These are phyloP conservation scores for Phalacrocorax pelagicus DNA, from an alignment of 2,113 vertebrate genomes.

Conservation along the genomic window DNA sequence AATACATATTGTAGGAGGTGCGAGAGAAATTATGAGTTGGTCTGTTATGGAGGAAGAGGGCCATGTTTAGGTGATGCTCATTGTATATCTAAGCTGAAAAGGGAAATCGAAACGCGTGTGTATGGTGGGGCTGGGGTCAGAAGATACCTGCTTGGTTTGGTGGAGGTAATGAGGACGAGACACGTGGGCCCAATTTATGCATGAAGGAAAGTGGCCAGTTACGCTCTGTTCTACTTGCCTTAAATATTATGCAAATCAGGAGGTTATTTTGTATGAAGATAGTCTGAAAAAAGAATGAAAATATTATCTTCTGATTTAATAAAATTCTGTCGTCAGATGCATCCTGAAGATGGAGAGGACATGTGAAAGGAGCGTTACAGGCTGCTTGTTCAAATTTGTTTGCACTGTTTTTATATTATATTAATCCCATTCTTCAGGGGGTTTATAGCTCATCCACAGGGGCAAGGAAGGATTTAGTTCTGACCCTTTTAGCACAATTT, in stretches of 20 bases:
- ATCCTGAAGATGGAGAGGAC: not conserved
- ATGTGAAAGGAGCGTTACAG: not conserved
- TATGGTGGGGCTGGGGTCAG: not conserved
- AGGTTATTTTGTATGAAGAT: not conserved
- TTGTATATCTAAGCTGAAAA: not conserved
- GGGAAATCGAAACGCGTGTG: accelerated
- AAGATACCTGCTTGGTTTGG: not conserved
- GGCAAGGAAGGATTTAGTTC: not conserved
- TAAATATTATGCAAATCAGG: not conserved
- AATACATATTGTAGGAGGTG: not conserved
- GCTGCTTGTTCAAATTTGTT: not conserved
- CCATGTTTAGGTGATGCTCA: accelerated
- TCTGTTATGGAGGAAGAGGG: not conserved
- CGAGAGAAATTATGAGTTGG: not conserved
- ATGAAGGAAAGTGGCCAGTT: not conserved
- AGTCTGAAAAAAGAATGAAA: not conserved
- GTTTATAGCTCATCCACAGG: not conserved
- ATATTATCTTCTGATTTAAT: not conserved
- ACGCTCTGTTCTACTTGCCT: accelerated
- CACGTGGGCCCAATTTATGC: accelerated
- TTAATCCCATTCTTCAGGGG: not conserved
- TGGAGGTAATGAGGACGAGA: accelerated
- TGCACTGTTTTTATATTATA: not conserved
- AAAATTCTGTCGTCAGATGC: not conserved
- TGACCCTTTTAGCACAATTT: not conserved